Base-by-base conservation (phyloP, 2,797 vertebrate genomes). In the Cottoperca gobio region DNA sequence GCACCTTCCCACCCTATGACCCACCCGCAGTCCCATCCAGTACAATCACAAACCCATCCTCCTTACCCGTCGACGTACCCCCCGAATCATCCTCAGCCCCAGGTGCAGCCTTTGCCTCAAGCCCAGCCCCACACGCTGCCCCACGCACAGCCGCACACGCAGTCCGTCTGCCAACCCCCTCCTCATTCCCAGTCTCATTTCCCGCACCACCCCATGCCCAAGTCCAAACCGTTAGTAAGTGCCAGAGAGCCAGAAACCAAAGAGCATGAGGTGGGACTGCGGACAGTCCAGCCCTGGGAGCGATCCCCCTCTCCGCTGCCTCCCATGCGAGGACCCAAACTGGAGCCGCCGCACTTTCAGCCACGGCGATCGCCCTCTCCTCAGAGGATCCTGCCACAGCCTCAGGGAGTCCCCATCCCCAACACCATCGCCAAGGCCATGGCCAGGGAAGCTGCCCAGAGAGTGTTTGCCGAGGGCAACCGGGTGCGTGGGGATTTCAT, bases 351-450 rank as follows among this genome's bases (percentile, higher is more conserved):
- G 2, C 87, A 84, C 73, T 93, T 96, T 79, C 96, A 94, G 12
- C 91, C 93, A 28, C 92, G 95, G 69, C 95, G 96, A 60, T 98
- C 97, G 0, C 97, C 97, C 1, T 99, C 97, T 0, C 97, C 98
- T 64, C 97, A 98, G 91, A 95, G 98, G 73, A 97, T 98, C 81
- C 96, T 99, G 73, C 98, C 98, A 1, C 98, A 99, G 91, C 97
- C 98, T 21, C 98, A 99, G 94, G 98, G 98, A 86, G 82, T 95
- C 0, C 98, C 97, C 0, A 93, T 99, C 84, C 93, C 98, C 58
- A 96, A 96, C 85, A 97, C 97, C 0, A 95, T 97, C 1, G 98
- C 98, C 62, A 99, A 98, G 93, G 98, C 97, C 92, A 99, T 99
- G 96, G 98, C 98, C 23, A 95, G 97, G 60, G 97, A 99, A 93